Evolutionary conservation across 2,888 invertebrate genomes (phyloP).

Genomic region (Ernsta delagoae): DNA sequence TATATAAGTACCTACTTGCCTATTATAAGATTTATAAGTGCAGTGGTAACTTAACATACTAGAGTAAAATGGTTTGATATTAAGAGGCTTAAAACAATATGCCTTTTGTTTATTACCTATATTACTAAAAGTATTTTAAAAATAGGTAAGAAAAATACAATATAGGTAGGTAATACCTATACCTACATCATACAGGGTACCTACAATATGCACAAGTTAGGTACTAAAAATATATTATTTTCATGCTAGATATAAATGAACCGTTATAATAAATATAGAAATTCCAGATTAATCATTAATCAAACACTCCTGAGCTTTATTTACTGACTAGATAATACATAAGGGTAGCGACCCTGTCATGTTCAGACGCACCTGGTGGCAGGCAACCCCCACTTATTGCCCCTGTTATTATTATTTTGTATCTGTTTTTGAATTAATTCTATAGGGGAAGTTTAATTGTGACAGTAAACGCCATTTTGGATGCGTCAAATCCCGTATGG

Average conservation of each 20-base stretch:
- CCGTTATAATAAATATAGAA: neutral
- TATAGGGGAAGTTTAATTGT: conserved; percentile 81
- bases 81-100: too few species aligned
- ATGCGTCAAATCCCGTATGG: conserved; percentile 65
- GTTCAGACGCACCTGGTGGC: conserved; percentile 74
- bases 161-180: too few species aligned
- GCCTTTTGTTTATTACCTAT: too few species aligned
- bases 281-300: conserved; percentile 61
- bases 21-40: too few species aligned
- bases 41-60: too few species aligned
- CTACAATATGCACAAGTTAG: too few species aligned
- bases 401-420: conserved; percentile 82
- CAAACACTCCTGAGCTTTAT: conserved; percentile 50
- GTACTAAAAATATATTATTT: too few species aligned
- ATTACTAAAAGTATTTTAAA: too few species aligned
- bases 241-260: neutral
- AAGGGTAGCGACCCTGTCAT: conserved; percentile 69
- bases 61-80: too few species aligned
- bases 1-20: too few species aligned
- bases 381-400: conserved; percentile 67
- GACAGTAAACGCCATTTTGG: conserved; percentile 79
- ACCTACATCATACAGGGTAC: too few species aligned
- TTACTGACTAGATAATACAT: conserved; percentile 55
- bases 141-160: too few species aligned
- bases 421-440: conserved; percentile 81